Conservation (phyloP, 2,888 invertebrate genomes). For the Drosophila lutescens region DNA sequence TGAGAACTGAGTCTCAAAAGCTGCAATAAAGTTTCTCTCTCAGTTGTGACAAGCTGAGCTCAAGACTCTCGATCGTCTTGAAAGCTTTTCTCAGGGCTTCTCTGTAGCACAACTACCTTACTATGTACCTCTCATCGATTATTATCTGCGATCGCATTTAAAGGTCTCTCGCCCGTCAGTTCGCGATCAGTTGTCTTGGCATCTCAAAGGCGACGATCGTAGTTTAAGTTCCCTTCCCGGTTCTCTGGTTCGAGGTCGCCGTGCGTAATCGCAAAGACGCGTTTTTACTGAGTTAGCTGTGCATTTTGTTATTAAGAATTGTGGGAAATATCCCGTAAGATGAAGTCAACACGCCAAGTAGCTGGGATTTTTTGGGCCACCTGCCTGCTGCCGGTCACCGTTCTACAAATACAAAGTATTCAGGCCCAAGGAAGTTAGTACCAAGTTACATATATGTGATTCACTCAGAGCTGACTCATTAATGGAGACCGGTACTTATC, state of each 20-base stretch:
- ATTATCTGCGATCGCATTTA: conserved; percentile 45
- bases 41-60: conserved; percentile 1
- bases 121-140: conserved; percentile 3
- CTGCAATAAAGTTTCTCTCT: not conserved
- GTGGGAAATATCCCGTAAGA: conserved; percentile 42
- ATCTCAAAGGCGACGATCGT: conserved; percentile 15
- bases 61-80: conserved; percentile 7
- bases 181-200: conserved; percentile 46
- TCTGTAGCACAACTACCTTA: too few relatives aligned
- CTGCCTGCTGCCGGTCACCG: conserved; percentile 34
- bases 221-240: conserved; percentile 1
- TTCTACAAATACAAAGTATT: conserved; percentile 27
- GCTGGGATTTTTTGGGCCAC: conserved; percentile 44
- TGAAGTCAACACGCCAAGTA: conserved; percentile 39
- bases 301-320: conserved; percentile 8
- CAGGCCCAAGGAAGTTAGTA: conserved; percentile 64
- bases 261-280: conserved; percentile 14
- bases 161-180: conserved; percentile 25
- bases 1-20: conserved; percentile 1
- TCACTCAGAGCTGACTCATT: conserved; percentile 26
- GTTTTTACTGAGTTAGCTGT: conserved; percentile 11
- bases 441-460: not conserved
- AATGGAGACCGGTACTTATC: conserved; percentile 7
- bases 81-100: conserved; percentile 21
- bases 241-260: conserved; percentile 33